Conservation (phyloP, 1,140 invertebrate genomes). For the Ganaspis sp. region DNA sequence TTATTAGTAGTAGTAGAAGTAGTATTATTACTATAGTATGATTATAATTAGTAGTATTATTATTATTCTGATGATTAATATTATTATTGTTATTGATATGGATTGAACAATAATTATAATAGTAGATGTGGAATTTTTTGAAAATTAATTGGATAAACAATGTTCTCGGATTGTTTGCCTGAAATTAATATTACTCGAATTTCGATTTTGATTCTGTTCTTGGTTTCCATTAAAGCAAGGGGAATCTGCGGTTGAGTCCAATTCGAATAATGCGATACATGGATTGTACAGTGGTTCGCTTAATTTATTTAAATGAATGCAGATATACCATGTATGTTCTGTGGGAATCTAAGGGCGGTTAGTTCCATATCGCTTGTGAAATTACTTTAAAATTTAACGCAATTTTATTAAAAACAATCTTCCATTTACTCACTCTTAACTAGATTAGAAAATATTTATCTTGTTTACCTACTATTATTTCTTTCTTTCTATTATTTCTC, state of each 20-base stretch:
- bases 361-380: neutral
- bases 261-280: slow-evolving; percentile 30
- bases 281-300: slow-evolving; percentile 23
- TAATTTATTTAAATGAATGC: slow-evolving; percentile 31
- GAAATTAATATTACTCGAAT: neutral
- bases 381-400: neutral
- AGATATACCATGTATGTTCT: slow-evolving; percentile 19
- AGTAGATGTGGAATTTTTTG: no score
- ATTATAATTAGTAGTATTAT: no score
- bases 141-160: neutral
- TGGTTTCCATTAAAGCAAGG: slow-evolving; percentile 16
- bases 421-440: no score
- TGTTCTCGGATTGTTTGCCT: neutral
- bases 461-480: no score
- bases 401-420: neutral
- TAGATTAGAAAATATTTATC: no score
- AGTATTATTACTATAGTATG: no score
- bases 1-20: no score
- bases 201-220: slow-evolving; percentile 14
- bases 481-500: no score
- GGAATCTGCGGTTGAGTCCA: neutral
- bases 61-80: no score
- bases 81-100: no score
- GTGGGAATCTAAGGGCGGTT: slow-evolving; percentile 9
- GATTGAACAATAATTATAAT: no score